Conservation (phyloP, 2,888 invertebrate species). For the Carcina quercana region DNA sequence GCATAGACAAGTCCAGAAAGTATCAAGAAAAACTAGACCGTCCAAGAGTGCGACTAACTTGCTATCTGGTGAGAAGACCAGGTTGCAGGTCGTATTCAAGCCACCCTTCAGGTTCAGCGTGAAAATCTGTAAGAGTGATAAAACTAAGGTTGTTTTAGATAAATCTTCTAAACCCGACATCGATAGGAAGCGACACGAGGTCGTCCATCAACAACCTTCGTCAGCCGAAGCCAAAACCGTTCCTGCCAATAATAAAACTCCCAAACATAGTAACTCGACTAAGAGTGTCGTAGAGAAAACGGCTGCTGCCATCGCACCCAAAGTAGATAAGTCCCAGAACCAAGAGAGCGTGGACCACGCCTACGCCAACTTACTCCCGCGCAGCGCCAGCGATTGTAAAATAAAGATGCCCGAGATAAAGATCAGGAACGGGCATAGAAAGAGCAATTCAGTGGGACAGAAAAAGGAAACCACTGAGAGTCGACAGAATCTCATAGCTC, state of each 20-base stretch:
- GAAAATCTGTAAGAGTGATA: constrained; percentile 82
- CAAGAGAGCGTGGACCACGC: constrained; percentile 38
- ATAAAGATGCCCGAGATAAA: constrained; percentile 44
- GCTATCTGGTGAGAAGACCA: constrained; percentile 78
- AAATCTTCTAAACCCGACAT: constrained; percentile 68
- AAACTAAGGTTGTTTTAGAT: constrained; percentile 76
- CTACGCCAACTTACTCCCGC: constrained; percentile 58
- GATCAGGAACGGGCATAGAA: constrained; percentile 47
- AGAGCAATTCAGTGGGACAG: constrained; percentile 65
- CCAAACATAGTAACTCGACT: constrained; percentile 45
- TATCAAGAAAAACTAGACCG: constrained; percentile 67
- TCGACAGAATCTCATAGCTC: constrained; percentile 59
- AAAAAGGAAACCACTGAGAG: constrained; percentile 62
- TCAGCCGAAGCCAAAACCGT: constrained; percentile 28
- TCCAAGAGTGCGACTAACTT: constrained; percentile 84
- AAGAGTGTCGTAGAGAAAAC: constrained; percentile 33
- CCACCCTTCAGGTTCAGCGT: constrained; percentile 92
- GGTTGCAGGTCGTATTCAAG: constrained; percentile 89
- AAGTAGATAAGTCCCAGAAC: constrained; percentile 34
- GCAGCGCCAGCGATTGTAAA: constrained; percentile 63
- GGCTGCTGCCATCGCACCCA: constrained; percentile 27
- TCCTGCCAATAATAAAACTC: constrained; percentile 35
- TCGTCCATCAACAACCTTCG: constrained; percentile 28
- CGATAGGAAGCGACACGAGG: constrained; percentile 52
- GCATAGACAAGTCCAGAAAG: constrained; percentile 63